Conservation (phyloP, 2,113 vertebrate genomes). For the Percopsis transmontana region DNA sequence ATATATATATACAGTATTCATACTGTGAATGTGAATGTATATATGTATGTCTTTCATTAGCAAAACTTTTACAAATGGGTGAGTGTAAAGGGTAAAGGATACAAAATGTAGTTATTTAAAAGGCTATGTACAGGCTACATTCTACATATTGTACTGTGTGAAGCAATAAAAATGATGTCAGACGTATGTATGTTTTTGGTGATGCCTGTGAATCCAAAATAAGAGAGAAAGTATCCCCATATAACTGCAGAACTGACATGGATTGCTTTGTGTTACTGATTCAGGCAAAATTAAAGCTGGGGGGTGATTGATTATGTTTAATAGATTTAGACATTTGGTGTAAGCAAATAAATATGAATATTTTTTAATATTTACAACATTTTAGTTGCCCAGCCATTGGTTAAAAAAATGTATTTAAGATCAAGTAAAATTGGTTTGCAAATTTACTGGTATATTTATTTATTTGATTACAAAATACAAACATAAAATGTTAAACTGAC, state of each 20-base stretch:
- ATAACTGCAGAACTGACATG: slow-evolving; percentile 60
- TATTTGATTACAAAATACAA: no score
- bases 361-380: no score
- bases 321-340: no score
- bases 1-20: slow-evolving; percentile 44
- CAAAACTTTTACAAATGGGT: slow-evolving; percentile 89
- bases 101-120: slow-evolving; percentile 93
- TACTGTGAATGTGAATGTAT: no score
- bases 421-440: no score
- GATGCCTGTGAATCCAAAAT: slow-evolving; percentile 88
- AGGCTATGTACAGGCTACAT: slow-evolving; percentile 99
- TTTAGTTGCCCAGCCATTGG: no score
- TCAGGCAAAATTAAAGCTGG: background rate
- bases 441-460: no score
- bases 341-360: no score
- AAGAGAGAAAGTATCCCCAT: slow-evolving; percentile 80
- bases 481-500: no score
- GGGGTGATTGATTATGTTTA: no score
- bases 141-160: slow-evolving; percentile 83
- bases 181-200: slow-evolving; percentile 73
- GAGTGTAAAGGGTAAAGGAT: slow-evolving; percentile 86
- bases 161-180: slow-evolving; percentile 79
- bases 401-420: no score
- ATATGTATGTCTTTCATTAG: slow-evolving; percentile 78
- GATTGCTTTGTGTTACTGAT: slow-evolving; percentile 67